Percentiles rank a stretch among this genome's conserved stretches.
These are phyloP conservation scores for Sesia bembeciformis DNA, from an alignment of 2,888 invertebrate genomes.

Conservation along the genomic window DNA sequence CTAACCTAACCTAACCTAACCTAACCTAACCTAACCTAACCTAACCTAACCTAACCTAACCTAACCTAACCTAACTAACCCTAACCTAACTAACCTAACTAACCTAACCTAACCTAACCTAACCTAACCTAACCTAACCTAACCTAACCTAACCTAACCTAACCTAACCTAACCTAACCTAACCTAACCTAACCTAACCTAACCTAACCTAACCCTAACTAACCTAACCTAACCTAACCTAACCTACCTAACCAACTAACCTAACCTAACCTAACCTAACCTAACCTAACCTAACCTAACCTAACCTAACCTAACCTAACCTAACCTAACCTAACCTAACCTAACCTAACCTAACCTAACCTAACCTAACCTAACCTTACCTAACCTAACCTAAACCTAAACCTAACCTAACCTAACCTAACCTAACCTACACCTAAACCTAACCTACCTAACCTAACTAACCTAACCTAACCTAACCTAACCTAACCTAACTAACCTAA, in stretches of 20 bases:
- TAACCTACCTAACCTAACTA: slow-evolving; percentile 9
- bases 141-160: slow-evolving; percentile 7
- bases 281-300: slow-evolving; percentile 12
- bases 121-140: slow-evolving; percentile 8
- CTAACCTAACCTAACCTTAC: slow-evolving; percentile 13
- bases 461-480: slow-evolving; percentile 9
- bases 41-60: slow-evolving; percentile 9
- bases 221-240: slow-evolving; percentile 9
- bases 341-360: slow-evolving; percentile 11
- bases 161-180: slow-evolving; percentile 8
- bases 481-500: slow-evolving; percentile 12
- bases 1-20: slow-evolving; percentile 11
- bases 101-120: slow-evolving; percentile 8
- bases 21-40: slow-evolving; percentile 12
- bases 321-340: slow-evolving; percentile 10
- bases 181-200: slow-evolving; percentile 8
- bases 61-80: slow-evolving; percentile 9
- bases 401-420: slow-evolving; percentile 10
- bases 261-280: slow-evolving; percentile 8
- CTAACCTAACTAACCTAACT: slow-evolving; percentile 10
- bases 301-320: slow-evolving; percentile 11
- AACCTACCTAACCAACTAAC: slow-evolving; percentile 5
- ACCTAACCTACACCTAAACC: slow-evolving; percentile 7
- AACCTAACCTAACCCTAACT: slow-evolving; percentile 7
- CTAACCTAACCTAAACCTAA: too few relatives aligned